Conservation (phyloP, 2,113 vertebrate species). For the Oncorhynchus keta region DNA sequence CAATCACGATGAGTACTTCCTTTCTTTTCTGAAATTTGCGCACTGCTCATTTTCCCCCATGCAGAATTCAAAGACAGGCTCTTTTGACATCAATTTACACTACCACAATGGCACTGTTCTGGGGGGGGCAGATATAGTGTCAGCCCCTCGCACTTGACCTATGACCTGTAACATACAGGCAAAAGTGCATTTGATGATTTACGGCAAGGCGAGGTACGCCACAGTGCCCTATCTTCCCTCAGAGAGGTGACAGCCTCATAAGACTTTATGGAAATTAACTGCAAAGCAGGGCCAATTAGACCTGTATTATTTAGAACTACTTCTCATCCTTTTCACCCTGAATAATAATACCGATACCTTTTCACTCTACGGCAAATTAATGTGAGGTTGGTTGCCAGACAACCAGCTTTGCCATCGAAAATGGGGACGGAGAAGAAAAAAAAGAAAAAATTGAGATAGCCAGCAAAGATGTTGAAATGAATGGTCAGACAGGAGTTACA, state of each 20-base stretch:
- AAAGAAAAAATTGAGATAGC: background rate
- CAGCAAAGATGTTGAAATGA: background rate
- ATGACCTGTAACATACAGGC: conserved; percentile 64
- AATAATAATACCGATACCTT: conserved; percentile 66
- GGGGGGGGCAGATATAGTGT: conserved; percentile 71
- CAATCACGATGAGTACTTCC: conserved; percentile 50
- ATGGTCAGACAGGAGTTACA: background rate
- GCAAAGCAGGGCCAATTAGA: conserved; percentile 78
- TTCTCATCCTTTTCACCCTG: conserved; percentile 61
- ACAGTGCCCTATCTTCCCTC: conserved; percentile 60
- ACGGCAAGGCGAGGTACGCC: conserved; percentile 58
- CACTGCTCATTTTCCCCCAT: conserved; percentile 39
- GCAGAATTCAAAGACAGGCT: conserved; percentile 56
- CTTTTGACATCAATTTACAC: conserved; percentile 74
- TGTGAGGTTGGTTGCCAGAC: conserved; percentile 64
- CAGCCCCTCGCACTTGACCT: conserved; percentile 73
- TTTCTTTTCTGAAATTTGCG: conserved; percentile 38
- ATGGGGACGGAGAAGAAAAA: conserved; percentile 32
- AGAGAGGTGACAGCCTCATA: conserved; percentile 68
- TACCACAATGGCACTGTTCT: conserved; percentile 66
- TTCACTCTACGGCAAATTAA: conserved; percentile 65
- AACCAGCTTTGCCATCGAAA: conserved; percentile 52
- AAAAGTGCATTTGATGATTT: conserved; percentile 76
- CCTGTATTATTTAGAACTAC: conserved; percentile 73
- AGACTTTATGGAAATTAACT: conserved; percentile 79